These are phyloP conservation scores for Drosophila rubida DNA, from an alignment of 2,888 invertebrate species.

Conservation along the genomic window DNA sequence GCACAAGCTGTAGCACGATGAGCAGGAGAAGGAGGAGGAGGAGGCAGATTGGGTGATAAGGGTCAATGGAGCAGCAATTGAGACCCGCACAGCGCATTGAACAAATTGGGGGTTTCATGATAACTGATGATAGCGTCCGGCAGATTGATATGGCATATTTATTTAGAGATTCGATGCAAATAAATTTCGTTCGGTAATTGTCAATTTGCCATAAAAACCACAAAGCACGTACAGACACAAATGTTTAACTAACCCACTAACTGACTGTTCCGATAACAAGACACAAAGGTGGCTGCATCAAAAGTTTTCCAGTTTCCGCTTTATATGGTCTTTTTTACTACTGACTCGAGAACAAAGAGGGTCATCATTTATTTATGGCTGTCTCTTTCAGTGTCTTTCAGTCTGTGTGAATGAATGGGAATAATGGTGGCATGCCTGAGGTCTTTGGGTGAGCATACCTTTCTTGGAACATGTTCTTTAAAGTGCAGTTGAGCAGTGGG, in stretches of 20 bases:
- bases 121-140: not conserved
- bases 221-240: slow-evolving; percentile 10
- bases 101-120: not conserved
- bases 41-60: not conserved
- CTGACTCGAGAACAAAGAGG: slow-evolving; percentile 37
- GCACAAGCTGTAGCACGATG: not conserved
- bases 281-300: slow-evolving; percentile 14
- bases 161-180: slow-evolving; percentile 7
- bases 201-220: slow-evolving; percentile 13
- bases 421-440: slow-evolving; percentile 30
- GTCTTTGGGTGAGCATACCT: slow-evolving; percentile 16
- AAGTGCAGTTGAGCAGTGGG: slow-evolving; percentile 53
- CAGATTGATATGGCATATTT: slow-evolving; percentile 9
- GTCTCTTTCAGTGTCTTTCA: slow-evolving; percentile 17
- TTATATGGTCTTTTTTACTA: slow-evolving; percentile 27
- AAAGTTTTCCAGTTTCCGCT: slow-evolving; percentile 19
- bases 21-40: not conserved
- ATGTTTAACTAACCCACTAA: slow-evolving; percentile 35
- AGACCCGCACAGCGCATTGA: not conserved
- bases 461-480: slow-evolving; percentile 25
- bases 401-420: slow-evolving; percentile 32
- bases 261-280: slow-evolving; percentile 23
- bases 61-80: slow-evolving; percentile 5
- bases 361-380: slow-evolving; percentile 46
- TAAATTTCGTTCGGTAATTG: slow-evolving; percentile 18